Percentiles rank a stretch among this genome's conserved stretches.
phyloP scores from a whole-genome alignment of 37 sponge, comb jelly and placozoan genomes.

The Halisarca cf. caerulea region DNA sequence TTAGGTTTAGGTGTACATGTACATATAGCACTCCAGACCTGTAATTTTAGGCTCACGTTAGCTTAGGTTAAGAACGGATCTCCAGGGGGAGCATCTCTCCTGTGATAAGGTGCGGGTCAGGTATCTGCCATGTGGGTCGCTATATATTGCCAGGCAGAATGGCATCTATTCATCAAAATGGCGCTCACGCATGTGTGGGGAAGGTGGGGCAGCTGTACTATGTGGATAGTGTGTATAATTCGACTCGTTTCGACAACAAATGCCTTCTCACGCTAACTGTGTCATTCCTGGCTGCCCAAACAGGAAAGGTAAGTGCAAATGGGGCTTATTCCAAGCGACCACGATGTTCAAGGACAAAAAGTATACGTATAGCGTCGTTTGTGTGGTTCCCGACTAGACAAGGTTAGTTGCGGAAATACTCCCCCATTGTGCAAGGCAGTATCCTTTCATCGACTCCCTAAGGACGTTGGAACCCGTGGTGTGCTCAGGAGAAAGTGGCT shows the following conservation, averaged over 20 bases:
- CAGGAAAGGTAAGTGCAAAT: slow-evolving; percentile 9
- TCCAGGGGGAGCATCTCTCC: no score
- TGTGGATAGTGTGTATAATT: not conserved
- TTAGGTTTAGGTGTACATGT: no score
- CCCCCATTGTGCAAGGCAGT: not conserved
- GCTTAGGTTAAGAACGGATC: no score
- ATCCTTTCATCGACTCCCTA: not conserved
- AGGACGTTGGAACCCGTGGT: not conserved
- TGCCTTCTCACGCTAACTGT: slow-evolving; percentile 32
- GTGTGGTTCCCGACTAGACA: slow-evolving; percentile 1
- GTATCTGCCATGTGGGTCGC: no score
- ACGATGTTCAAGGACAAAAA: slow-evolving; percentile 6
- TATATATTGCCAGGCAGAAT: no score
- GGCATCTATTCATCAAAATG: slow-evolving; percentile 17
- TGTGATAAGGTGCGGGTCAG: no score
- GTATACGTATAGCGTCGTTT: slow-evolving; percentile 14
- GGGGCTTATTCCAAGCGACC: slow-evolving; percentile 22
- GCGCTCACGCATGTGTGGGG: not conserved
- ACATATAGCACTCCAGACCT: no score
- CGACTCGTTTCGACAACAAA: not conserved
- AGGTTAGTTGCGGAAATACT: slow-evolving; percentile 14
- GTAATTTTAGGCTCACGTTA: no score
- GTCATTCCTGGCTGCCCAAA: slow-evolving; percentile 14
- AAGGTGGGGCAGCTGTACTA: slow-evolving; percentile 24
- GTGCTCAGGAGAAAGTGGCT: slow-evolving; percentile 33